Base-by-base conservation (phyloP, 92 coral and sea anemone species). In the Porites lobata region DNA sequence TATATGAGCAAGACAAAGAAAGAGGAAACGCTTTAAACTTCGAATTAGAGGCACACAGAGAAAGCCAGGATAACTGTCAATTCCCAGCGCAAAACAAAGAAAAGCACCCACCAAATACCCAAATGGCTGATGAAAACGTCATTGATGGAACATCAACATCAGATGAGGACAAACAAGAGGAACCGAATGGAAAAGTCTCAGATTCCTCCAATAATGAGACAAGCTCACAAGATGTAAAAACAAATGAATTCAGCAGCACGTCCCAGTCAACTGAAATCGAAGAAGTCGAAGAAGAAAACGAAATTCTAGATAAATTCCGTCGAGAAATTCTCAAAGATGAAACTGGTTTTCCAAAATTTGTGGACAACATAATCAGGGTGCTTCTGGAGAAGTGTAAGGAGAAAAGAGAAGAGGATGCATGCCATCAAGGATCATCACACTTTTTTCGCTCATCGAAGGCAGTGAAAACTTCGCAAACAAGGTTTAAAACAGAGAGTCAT, bases 291-390 rank as follows among this genome's bases (percentile, higher is more conserved):
- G 57, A 9, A 8, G 69, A 26, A 29, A 62, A 29, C 32, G 1
- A 75, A 9, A 17, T 38, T 6, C 66, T 72, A 11, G 72, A 65
- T 12, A 72, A 75, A 22, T 85, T 85, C 12, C 83, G 9, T 43
- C 73, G 84, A 20, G 95, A 89, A 20, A 67, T 8, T 24, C 64
- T 85, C 73, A 91, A 92, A 18, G 93, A 92, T 72, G 91, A 75
- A 59, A 65, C 93, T 9, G 98, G 90, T 11, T 87, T 86, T 11
- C 94, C 93, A 17, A 61, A 74, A 26, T 76, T 88, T 81, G 80
- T 95, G 43, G 98, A 95, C 69, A 79, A 72, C 69, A 95, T 95
- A 61, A 78, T 78, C 62, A 10, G 51, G 38, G 86, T 81, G 7
- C 75, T 76, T 7, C 71, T 67, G 12, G 73, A 84, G 65, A 65